Evolutionary conservation across 2,113 vertebrate genomes (phyloP).

Genomic region (Xenus cinereus): DNA sequence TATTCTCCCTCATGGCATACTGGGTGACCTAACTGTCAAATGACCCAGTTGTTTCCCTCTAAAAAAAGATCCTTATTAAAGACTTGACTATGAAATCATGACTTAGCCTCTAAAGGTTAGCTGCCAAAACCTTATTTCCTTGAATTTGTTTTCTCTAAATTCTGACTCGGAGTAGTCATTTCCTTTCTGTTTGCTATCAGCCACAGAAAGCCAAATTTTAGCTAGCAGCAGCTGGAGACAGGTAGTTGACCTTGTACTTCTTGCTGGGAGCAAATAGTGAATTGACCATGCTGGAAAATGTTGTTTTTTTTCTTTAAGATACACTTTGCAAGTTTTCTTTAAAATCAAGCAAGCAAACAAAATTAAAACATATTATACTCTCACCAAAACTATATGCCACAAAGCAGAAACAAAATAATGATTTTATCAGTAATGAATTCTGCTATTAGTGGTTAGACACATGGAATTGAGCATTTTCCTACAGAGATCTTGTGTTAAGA

Average conservation of each 20-base stretch:
- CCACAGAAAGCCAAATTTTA: not conserved
- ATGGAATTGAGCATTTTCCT: not conserved
- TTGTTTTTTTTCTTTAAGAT: not conserved
- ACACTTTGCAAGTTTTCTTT: not conserved
- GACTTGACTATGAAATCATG: not conserved
- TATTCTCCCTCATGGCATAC: not conserved
- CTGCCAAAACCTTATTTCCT: not conserved
- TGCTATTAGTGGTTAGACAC: not conserved
- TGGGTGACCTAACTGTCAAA: not conserved
- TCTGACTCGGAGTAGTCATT: not conserved
- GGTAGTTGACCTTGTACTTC: not conserved
- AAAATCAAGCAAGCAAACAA: not conserved
- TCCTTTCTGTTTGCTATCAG: not conserved
- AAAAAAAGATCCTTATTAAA: not conserved
- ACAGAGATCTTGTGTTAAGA: not conserved
- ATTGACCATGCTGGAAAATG: not conserved
- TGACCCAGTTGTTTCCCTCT: not conserved
- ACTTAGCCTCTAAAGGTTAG: not conserved
- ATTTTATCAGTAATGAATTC: not conserved
- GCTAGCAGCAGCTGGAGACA: not conserved
- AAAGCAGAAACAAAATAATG: not conserved
- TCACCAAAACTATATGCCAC: not conserved
- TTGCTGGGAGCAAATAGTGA: not conserved
- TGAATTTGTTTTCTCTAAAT: not conserved
- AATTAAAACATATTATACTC: not conserved